Percentiles rank a stretch among this genome's conserved stretches.
Conservation (phyloP, 2,797 vertebrate genomes). For the Myripristis jacobus region DNA sequence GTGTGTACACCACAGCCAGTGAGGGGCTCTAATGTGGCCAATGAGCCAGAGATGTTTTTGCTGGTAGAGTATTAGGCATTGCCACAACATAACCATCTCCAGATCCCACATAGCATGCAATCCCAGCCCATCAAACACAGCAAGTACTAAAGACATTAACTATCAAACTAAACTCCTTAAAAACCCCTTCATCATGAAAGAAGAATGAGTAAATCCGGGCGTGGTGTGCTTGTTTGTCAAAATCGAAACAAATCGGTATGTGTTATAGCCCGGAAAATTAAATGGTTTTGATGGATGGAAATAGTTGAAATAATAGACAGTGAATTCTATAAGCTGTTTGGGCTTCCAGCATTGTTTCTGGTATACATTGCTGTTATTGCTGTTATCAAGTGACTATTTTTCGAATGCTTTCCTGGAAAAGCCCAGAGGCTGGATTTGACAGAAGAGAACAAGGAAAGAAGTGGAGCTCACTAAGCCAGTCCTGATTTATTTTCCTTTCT, state of each 20-base stretch:
- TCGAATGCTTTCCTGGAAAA: background rate
- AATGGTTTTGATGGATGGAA: slow-evolving; percentile 14
- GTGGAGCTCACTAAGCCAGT: background rate
- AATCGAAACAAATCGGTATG: slow-evolving; percentile 42
- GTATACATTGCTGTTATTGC: background rate
- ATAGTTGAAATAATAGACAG: slow-evolving; percentile 8
- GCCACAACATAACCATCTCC: slow-evolving; percentile 72
- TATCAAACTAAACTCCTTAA: slow-evolving; percentile 45
- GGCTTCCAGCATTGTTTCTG: background rate
- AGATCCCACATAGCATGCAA: slow-evolving; percentile 60
- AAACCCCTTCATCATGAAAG: slow-evolving; percentile 31
- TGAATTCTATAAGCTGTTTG: background rate
- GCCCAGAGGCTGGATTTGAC: background rate
- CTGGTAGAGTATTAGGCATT: slow-evolving; percentile 67
- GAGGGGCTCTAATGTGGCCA: slow-evolving; percentile 67
- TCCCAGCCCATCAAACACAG: slow-evolving; percentile 57
- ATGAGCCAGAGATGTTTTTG: slow-evolving; percentile 71
- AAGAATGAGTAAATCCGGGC: slow-evolving; percentile 43
- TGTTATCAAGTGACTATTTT: background rate
- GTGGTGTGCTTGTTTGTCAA: slow-evolving; percentile 40
- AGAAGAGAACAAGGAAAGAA: background rate
- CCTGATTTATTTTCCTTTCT: background rate
- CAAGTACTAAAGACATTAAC: slow-evolving; percentile 37
- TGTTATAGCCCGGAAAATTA: slow-evolving; percentile 14
- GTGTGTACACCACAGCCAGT: slow-evolving; percentile 31